A percentile compares a stretch with the other conserved stretches of the same genome.
These are phyloP conservation scores for Eulemur macaco DNA, from an alignment of 2,113 vertebrate species.

Conservation along the genomic window DNA sequence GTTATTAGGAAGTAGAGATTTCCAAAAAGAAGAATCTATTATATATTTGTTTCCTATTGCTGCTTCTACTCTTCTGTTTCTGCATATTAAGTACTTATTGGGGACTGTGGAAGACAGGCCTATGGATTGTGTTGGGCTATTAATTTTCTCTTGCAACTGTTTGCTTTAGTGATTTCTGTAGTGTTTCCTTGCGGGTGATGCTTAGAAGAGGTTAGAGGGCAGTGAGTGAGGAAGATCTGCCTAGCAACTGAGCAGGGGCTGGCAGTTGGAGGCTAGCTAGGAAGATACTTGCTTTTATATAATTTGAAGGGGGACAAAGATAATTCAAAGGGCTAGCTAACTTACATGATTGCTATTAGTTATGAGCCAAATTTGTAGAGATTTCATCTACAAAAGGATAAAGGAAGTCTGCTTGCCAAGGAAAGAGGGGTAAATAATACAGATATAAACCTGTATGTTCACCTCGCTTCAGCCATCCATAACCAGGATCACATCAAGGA, in stretches of 20 bases:
- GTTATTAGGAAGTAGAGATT: not conserved
- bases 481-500: not conserved
- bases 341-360: slow-evolving; percentile 1
- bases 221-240: not conserved
- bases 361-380: not conserved
- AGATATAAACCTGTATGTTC: not conserved
- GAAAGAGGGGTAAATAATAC: not conserved
- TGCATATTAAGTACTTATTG: not conserved
- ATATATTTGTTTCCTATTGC: not conserved
- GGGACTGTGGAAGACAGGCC: slow-evolving; percentile 60
- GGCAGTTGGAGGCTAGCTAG: not conserved
- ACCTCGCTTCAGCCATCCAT: not conserved
- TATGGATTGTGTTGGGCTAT: slow-evolving; percentile 72
- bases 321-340: not conserved
- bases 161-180: slow-evolving; percentile 79
- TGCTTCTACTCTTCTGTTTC: slow-evolving; percentile 53
- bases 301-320: slow-evolving; percentile 21
- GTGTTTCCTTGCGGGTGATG: slow-evolving; percentile 15
- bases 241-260: slow-evolving; percentile 22
- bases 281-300: slow-evolving; percentile 44
- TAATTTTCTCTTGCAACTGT: slow-evolving; percentile 80
- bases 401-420: slow-evolving; percentile 9
- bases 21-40: not conserved
- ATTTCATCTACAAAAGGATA: slow-evolving; percentile 14
- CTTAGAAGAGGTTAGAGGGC: slow-evolving; percentile 8